Base-by-base conservation (phyloP, 2,888 invertebrate genomes). In the Dynastes tityus region DNA sequence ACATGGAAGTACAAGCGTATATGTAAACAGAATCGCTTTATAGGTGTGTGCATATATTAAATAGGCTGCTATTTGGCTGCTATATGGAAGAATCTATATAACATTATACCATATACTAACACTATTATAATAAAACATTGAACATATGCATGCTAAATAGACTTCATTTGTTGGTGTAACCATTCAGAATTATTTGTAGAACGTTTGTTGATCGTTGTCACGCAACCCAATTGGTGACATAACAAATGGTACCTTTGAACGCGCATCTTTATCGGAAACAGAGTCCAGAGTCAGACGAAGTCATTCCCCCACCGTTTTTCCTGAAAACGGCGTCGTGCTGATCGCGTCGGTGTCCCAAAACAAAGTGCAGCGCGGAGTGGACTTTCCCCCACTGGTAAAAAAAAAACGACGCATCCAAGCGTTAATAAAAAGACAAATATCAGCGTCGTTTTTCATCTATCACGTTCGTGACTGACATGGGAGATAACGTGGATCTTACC, bases 401-500 rank as follows among this genome's bases (percentile, higher is more conserved):
- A n/a, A 11, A 45, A 58, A 58, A 3, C 55, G 55, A 16, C 55
- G 55, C 68, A 11, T 67, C n/a, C 55, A 77, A 32, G 51, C 55
- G 16, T 58, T 22, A 58, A 22, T 16, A 45, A 45, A 45, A 45
- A 45, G 45, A 11, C 45, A 1, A 45, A 45, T 45, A 45, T 11
- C 45, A 45, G 45, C 45, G 45, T 45, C 45, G 45, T 40, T n/a
- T 58, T 40, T n/a, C 67, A 22, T 53, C 6, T 45, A 22, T 16
- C 29, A 29, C 27, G 4, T 27, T 49, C 49, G 77, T 68, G 45
- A 49, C 2, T n/a, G 58, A 22, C 32, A 68, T 77, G 77, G 68
- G 68, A 61, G 70, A 68, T 68, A 77, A 58, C 68, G 65, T 77
- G 16, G 37, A 63, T 29, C 63, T 45, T 53, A 49, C 49, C 37